Evolutionary conservation across 2,888 invertebrate genomes (phyloP).

Genomic region (Smittia aterrima): DNA sequence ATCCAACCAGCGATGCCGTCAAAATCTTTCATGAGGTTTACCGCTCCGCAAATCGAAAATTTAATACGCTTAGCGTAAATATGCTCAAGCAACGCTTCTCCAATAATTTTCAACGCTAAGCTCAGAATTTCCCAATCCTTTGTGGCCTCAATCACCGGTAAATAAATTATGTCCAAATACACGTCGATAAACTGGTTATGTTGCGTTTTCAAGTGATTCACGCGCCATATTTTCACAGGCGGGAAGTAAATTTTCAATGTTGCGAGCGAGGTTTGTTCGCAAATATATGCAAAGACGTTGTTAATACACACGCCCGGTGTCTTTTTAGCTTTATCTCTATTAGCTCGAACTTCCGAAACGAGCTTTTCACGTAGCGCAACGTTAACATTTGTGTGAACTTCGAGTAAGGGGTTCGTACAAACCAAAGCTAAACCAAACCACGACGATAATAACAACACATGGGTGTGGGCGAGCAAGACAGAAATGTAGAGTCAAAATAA

Average conservation of each 20-base stretch:
- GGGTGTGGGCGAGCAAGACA: neutral
- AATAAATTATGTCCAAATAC: slow-evolving; percentile 64
- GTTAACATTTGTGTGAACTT: slow-evolving; percentile 77
- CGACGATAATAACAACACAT: neutral
- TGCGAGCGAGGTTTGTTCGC: slow-evolving; percentile 73
- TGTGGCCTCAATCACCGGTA: slow-evolving; percentile 76
- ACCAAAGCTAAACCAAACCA: slow-evolving; percentile 45
- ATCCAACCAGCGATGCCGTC: slow-evolving; percentile 77
- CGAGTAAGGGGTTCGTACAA: slow-evolving; percentile 59
- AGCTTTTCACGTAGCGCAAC: slow-evolving; percentile 77
- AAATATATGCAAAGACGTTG: slow-evolving; percentile 66
- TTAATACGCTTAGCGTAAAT: slow-evolving; percentile 79
- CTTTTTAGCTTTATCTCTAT: slow-evolving; percentile 73
- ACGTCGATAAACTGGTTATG: slow-evolving; percentile 47
- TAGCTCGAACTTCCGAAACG: slow-evolving; percentile 73
- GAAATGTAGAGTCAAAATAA: neutral
- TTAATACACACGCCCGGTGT: slow-evolving; percentile 69
- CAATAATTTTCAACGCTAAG: slow-evolving; percentile 76
- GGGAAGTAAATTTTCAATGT: slow-evolving; percentile 83
- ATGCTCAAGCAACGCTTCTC: slow-evolving; percentile 85
- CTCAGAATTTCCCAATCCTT: slow-evolving; percentile 70
- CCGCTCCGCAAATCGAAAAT: slow-evolving; percentile 67
- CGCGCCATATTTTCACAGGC: slow-evolving; percentile 64
- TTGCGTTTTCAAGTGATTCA: slow-evolving; percentile 42
- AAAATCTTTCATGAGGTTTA: slow-evolving; percentile 76